Conservation (phyloP, 2,888 invertebrate species). For the Eubasilissa splendida region DNA sequence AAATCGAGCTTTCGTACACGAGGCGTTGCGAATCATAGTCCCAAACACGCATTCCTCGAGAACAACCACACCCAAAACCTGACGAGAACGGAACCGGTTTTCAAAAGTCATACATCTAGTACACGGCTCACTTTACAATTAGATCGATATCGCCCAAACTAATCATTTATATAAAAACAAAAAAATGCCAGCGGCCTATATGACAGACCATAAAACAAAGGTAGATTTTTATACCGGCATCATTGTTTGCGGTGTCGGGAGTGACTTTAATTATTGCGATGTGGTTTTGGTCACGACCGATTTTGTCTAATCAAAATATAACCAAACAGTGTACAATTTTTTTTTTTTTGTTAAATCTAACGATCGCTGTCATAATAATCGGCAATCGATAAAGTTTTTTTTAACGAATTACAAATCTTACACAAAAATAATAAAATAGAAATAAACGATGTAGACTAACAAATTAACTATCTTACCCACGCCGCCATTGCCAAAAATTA, state of each 20-base stretch:
- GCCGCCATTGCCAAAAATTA: too few species aligned
- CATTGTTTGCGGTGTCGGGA: conserved; percentile 4
- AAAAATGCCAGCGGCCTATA: background rate
- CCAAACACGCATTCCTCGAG: background rate
- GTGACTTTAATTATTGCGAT: background rate
- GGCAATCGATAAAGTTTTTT: background rate
- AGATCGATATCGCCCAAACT: conserved; percentile 27
- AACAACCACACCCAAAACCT: conserved; percentile 27
- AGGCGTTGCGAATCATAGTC: background rate
- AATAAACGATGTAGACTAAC: too few species aligned
- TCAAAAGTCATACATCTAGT: conserved; percentile 6
- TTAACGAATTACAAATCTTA: background rate
- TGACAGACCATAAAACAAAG: background rate
- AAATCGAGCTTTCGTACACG: too few species aligned
- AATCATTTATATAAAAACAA: conserved; percentile 3
- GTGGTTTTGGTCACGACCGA: conserved; percentile 8
- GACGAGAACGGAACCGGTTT: conserved; percentile 17
- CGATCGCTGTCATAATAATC: background rate
- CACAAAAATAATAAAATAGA: too few species aligned
- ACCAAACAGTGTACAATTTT: background rate
- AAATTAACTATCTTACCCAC: too few species aligned
- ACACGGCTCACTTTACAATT: conserved; percentile 10
- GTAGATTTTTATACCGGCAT: background rate
- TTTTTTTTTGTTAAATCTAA: background rate
- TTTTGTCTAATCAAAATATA: conserved; percentile 7